Conservation (phyloP, 2,888 invertebrate genomes). For the Cheilosia impressa region DNA sequence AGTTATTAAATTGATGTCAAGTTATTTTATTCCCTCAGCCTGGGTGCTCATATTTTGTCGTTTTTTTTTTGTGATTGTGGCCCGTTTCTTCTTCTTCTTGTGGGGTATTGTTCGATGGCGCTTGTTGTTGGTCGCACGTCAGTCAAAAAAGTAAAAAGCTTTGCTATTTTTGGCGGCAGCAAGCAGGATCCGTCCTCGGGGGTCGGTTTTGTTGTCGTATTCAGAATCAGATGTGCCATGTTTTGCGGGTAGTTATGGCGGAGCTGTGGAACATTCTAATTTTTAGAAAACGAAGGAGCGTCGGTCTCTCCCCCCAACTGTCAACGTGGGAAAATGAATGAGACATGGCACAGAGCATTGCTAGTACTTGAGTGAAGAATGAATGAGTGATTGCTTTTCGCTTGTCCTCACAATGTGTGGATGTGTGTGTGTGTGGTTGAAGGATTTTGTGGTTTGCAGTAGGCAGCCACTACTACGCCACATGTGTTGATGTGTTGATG, state of each 20-base stretch:
- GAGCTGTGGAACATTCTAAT: slow-evolving; percentile 44
- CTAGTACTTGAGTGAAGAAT: slow-evolving; percentile 21
- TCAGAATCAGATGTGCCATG: slow-evolving; percentile 41
- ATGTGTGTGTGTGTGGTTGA: neutral
- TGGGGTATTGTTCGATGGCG: slow-evolving; percentile 37
- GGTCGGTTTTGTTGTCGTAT: slow-evolving; percentile 29
- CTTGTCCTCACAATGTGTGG: slow-evolving; percentile 47
- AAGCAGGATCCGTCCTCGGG: slow-evolving; percentile 28
- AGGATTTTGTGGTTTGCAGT: neutral
- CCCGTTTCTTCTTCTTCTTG: neutral
- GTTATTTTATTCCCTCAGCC: slow-evolving; percentile 56
- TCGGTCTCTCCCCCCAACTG: slow-evolving; percentile 37
- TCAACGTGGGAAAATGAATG: slow-evolving; percentile 69
- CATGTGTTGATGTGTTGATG: slow-evolving; percentile 67
- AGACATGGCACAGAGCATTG: slow-evolving; percentile 47
- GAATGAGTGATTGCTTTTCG: slow-evolving; percentile 73
- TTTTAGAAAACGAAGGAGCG: slow-evolving; percentile 35
- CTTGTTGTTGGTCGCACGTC: slow-evolving; percentile 66
- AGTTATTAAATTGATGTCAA: slow-evolving; percentile 73
- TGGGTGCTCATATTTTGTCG: slow-evolving; percentile 17
- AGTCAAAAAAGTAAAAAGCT: slow-evolving; percentile 50
- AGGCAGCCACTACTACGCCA: slow-evolving; percentile 49
- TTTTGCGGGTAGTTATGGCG: slow-evolving; percentile 16
- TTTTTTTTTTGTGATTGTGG: neutral
- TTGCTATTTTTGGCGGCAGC: slow-evolving; percentile 58